phyloP scores from a whole-genome alignment of 2,797 vertebrate species.

The Onychomys leucogaster region DNA sequence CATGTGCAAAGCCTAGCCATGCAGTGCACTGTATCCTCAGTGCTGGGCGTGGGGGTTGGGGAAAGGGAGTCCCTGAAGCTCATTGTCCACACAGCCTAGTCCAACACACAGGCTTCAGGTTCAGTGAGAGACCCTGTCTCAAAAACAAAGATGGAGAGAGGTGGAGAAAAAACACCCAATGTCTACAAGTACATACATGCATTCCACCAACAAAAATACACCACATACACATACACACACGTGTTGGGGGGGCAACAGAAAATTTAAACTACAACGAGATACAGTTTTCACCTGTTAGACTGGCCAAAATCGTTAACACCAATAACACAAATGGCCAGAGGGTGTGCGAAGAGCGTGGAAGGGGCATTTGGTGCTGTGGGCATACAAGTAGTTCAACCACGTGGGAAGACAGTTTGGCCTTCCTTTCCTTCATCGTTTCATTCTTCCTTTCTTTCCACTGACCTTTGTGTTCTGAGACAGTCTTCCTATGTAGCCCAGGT shows the following conservation, averaged over 20 bases:
- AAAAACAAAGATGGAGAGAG: not conserved
- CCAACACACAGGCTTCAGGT: not conserved
- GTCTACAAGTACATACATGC: too few species aligned
- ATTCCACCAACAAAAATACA: not conserved
- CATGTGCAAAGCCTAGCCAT: not conserved
- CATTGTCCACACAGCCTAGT: not conserved
- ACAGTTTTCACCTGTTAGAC: not conserved
- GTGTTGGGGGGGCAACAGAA: not conserved
- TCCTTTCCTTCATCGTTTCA: not conserved
- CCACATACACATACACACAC: not conserved
- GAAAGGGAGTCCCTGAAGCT: not conserved
- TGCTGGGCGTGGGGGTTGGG: not conserved
- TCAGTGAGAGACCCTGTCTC: not conserved
- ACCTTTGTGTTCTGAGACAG: not conserved
- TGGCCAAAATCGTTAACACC: not conserved
- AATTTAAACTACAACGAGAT: not conserved
- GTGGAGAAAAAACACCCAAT: too few species aligned
- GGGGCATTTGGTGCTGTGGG: not conserved
- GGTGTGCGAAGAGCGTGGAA: not conserved
- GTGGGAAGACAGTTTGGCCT: slow-evolving; percentile 12
- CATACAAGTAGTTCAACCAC: not conserved
- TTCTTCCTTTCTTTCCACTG: not conserved
- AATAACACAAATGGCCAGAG: not conserved
- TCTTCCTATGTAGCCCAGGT: not conserved
- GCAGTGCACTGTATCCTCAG: not conserved